Conservation (phyloP, 2,888 invertebrate genomes). For the Hylaea fasciaria region DNA sequence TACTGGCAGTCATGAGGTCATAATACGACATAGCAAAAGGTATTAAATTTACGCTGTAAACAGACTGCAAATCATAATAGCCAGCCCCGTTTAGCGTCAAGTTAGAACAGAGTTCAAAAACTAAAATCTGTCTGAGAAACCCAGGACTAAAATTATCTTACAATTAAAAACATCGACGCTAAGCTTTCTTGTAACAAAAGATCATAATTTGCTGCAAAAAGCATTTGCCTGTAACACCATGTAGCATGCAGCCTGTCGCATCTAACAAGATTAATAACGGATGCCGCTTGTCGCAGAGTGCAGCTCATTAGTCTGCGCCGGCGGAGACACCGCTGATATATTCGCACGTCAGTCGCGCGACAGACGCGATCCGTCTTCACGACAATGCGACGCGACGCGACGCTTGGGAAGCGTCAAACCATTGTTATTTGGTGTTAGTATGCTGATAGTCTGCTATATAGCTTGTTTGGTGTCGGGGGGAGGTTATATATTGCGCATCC, state of each 20-base stretch:
- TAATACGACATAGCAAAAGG: too few relatives aligned
- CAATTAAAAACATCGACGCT: too few relatives aligned
- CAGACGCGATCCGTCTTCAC: conserved; percentile 2
- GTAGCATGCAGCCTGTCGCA: background rate
- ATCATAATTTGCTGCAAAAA: too few relatives aligned
- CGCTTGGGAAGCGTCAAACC: background rate
- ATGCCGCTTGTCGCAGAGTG: conserved; percentile 3
- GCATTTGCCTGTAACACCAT: background rate
- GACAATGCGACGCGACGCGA: conserved; percentile 4
- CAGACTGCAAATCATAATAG: too few relatives aligned
- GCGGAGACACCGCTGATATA: conserved; percentile 8
- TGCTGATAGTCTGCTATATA: background rate
- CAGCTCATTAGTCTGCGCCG: conserved; percentile 10
- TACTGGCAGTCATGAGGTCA: too few relatives aligned
- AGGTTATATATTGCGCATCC: too few relatives aligned
- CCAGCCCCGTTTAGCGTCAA: too few relatives aligned
- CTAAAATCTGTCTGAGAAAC: too few relatives aligned
- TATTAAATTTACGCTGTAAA: too few relatives aligned
- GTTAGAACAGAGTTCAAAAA: too few relatives aligned
- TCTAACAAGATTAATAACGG: conserved; percentile 5
- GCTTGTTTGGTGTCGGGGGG: too few relatives aligned
- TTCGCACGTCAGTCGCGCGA: background rate
- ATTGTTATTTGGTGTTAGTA: background rate
- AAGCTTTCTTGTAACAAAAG: background rate
- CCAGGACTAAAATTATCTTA: too few relatives aligned